phyloP scores from a whole-genome alignment of 1,140 invertebrate genomes.

The Laupala kohalensis region DNA sequence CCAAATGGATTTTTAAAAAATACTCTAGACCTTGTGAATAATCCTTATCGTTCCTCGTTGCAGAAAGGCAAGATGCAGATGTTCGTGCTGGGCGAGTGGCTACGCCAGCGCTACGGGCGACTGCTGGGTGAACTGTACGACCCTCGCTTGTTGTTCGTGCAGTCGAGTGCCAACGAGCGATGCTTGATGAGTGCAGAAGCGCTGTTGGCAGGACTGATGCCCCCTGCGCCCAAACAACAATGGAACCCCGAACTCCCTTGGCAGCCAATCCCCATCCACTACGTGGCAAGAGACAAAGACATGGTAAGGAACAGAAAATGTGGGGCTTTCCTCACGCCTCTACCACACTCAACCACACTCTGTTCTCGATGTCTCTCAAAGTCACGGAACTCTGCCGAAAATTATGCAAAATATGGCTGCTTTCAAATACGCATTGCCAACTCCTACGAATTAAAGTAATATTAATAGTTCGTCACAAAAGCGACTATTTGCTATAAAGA shows the following conservation, averaged over 20 bases:
- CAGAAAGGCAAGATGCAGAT: conserved; percentile 66
- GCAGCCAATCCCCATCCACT: conserved; percentile 80
- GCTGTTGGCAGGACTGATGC: conserved; percentile 70
- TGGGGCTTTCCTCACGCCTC: not conserved
- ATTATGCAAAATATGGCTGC: not conserved
- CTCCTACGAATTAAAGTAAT: too few relatives aligned
- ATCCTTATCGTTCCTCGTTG: too few relatives aligned
- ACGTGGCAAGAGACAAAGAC: conserved; percentile 48
- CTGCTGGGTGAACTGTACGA: conserved; percentile 47
- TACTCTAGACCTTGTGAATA: too few relatives aligned
- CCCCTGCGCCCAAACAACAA: conserved; percentile 49
- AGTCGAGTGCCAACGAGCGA: conserved; percentile 68
- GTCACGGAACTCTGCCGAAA: too few relatives aligned
- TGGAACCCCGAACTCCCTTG: conserved; percentile 62
- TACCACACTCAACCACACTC: not conserved
- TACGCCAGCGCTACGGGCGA: conserved; percentile 50
- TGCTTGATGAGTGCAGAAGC: conserved; percentile 76
- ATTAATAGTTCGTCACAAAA: too few relatives aligned
- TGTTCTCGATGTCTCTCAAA: not conserved
- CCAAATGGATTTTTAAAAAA: too few relatives aligned
- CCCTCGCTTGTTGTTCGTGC: conserved; percentile 47
- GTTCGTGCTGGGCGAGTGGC: conserved; percentile 59
- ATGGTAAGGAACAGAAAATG: conserved; percentile 51
- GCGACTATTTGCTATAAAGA: too few relatives aligned
- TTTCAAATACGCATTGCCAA: too few relatives aligned